These are phyloP conservation scores for Drosophila emarginata DNA, from an alignment of 2,888 invertebrate genomes.

Conservation along the genomic window DNA sequence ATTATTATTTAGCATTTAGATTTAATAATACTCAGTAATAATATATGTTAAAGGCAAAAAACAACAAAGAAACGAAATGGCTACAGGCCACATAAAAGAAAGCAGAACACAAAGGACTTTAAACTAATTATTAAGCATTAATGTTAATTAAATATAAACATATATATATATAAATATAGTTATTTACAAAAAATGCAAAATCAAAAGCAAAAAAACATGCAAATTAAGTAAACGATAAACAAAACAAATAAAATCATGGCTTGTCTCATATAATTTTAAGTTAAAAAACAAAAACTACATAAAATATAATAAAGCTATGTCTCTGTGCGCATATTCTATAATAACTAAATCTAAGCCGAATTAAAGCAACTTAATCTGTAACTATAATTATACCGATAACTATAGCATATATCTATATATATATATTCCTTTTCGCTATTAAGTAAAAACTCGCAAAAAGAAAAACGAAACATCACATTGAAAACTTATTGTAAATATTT, in stretches of 20 bases:
- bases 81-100: constrained; percentile 36
- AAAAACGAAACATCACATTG: background rate
- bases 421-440: constrained; percentile 31
- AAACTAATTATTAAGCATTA: constrained; percentile 65
- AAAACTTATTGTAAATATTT: constrained; percentile 57
- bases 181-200: constrained; percentile 16
- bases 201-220: constrained; percentile 31
- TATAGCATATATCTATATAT: background rate
- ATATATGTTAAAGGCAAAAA: constrained; percentile 34
- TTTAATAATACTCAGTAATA: constrained; percentile 42
- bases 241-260: constrained; percentile 25
- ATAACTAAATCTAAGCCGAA: constrained; percentile 17
- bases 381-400: background rate
- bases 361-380: constrained; percentile 10
- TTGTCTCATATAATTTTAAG: constrained; percentile 38
- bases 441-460: constrained; percentile 30
- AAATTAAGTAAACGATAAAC: constrained; percentile 1
- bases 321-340: constrained; percentile 42
- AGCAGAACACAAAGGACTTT: constrained; percentile 69
- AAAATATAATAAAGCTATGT: constrained; percentile 28
- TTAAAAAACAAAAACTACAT: constrained; percentile 13
- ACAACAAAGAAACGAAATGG: constrained; percentile 19
- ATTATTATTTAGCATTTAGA: constrained; percentile 62
- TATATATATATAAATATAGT: background rate
- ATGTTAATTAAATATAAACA: constrained; percentile 46